These are phyloP conservation scores for Dendronephthya gigantea DNA, from an alignment of 64 coral and sea anemone species.

Conservation along the genomic window DNA sequence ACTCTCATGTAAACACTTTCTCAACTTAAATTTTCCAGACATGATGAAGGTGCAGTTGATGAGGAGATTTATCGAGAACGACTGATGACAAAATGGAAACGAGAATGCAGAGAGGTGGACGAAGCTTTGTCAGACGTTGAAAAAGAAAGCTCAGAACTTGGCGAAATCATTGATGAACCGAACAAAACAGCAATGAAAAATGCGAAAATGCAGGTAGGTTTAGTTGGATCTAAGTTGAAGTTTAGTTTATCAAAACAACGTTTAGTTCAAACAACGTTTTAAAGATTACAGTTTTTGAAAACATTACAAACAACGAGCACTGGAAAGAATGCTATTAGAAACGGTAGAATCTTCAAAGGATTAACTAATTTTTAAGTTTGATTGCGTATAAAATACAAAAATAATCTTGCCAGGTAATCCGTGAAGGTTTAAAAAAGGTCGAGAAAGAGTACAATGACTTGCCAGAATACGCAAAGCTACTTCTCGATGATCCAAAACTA, in stretches of 20 bases:
- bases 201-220: background rate
- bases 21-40: background rate
- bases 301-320: no score
- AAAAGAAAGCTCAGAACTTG: background rate
- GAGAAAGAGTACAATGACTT: slow-evolving; percentile 9
- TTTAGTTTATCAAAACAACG: background rate
- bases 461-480: background rate
- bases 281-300: no score
- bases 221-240: background rate
- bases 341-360: no score
- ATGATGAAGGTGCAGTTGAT: background rate
- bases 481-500: background rate
- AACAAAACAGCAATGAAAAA: background rate
- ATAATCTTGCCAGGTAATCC: background rate
- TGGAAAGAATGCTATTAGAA: no score
- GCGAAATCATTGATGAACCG: background rate
- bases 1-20: no score
- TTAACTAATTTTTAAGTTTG: no score
- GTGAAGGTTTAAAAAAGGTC: background rate
- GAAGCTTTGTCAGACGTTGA: background rate
- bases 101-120: slow-evolving; percentile 7
- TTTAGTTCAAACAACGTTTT: background rate
- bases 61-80: background rate
- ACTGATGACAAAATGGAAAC: background rate
- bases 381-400: background rate